Evolutionary conservation across 2,888 invertebrate genomes (phyloP).

Genomic region (Leptodirus hochenwartii): DNA sequence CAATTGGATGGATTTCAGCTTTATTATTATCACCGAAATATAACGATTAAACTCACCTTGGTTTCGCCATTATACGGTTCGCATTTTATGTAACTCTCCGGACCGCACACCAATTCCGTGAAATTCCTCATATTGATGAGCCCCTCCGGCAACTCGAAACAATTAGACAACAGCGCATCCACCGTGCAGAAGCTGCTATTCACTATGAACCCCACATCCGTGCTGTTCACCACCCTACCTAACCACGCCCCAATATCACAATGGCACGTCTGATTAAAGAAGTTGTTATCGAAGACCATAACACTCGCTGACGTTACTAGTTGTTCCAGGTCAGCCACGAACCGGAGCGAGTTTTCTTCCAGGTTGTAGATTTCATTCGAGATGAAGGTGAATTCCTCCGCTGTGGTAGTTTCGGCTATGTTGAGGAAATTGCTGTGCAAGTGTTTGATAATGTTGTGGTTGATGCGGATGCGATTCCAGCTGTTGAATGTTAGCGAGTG

Average conservation of each 20-base stretch:
- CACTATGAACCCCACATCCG: slow-evolving; percentile 25
- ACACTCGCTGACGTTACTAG: slow-evolving; percentile 29
- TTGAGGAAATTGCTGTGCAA: slow-evolving; percentile 29
- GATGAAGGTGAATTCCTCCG: slow-evolving; percentile 29
- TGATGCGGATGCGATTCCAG: slow-evolving; percentile 44
- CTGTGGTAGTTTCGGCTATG: slow-evolving; percentile 19
- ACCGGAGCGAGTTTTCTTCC: slow-evolving; percentile 33
- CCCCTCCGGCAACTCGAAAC: slow-evolving; percentile 45
- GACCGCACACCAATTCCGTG: slow-evolving; percentile 39
- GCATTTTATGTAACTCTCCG: slow-evolving; percentile 34
- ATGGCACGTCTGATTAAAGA: slow-evolving; percentile 41
- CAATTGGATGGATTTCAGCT: too few species aligned
- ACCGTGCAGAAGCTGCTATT: slow-evolving; percentile 45
- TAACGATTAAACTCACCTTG: slow-evolving; percentile 21
- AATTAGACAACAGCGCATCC: slow-evolving; percentile 35
- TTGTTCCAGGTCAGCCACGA: slow-evolving; percentile 34
- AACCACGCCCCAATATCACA: slow-evolving; percentile 44
- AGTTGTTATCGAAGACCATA: slow-evolving; percentile 36
- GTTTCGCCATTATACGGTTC: slow-evolving; percentile 31
- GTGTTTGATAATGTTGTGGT: slow-evolving; percentile 43
- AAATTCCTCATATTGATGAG: slow-evolving; percentile 43
- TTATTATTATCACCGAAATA: slow-evolving; percentile 18
- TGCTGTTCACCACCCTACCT: slow-evolving; percentile 27
- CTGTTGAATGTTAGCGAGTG: slow-evolving; percentile 44
- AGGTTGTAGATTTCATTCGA: slow-evolving; percentile 37